Percentiles rank a stretch among this genome's conserved stretches.
Conservation (phyloP, 1,140 invertebrate species). For the Sarcophaga bullata region DNA sequence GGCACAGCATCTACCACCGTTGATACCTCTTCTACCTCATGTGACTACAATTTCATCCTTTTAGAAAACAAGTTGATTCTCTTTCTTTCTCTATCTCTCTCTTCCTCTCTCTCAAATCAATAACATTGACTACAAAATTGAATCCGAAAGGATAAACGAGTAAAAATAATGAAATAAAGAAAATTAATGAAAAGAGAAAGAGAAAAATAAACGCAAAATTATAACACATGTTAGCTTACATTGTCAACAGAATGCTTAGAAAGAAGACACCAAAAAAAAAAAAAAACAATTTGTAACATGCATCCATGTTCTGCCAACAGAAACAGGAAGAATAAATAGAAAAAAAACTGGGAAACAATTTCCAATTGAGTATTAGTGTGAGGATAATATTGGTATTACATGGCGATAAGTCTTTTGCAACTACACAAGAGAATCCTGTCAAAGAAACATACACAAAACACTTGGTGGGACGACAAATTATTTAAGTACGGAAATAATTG, state of each 20-base stretch:
- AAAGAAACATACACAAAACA: neutral
- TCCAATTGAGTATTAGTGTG: neutral
- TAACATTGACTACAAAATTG: neutral
- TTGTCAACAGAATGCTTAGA: neutral
- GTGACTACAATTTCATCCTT: neutral
- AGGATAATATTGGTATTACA: conserved; percentile 6
- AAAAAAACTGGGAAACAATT: neutral
- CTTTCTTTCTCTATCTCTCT: too few relatives aligned
- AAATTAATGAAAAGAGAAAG: neutral
- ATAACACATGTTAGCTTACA: neutral
- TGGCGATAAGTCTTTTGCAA: neutral
- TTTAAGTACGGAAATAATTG: neutral
- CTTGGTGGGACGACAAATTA: neutral
- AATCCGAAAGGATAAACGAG: neutral
- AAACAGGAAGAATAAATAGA: neutral
- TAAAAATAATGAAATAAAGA: neutral
- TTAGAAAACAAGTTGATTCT: neutral
- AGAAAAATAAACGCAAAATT: too few relatives aligned
- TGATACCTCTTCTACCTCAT: too few relatives aligned
- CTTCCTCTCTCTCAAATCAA: too few relatives aligned
- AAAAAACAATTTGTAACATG: neutral
- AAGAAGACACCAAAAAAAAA: neutral
- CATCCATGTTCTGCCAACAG: neutral
- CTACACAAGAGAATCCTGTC: neutral
- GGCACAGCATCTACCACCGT: neutral